Evolutionary conservation across 2,888 invertebrate species (phyloP).

Genomic region (Crematogaster levior): DNA sequence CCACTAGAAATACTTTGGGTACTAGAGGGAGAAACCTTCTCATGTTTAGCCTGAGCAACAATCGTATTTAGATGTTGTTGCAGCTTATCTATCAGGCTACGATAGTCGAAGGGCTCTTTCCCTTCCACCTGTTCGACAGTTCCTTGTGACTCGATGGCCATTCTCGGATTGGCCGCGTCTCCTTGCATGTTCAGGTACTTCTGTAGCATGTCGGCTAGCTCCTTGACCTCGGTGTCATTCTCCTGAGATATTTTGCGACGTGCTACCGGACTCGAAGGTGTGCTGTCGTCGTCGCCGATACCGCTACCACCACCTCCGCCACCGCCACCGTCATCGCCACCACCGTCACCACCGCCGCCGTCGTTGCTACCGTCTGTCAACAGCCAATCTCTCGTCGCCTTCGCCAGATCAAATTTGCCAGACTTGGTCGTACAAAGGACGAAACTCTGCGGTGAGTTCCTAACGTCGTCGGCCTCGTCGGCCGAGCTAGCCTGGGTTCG

Average conservation of each 20-base stretch:
- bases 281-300: conserved; percentile 64
- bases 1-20: background rate
- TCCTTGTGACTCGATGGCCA: conserved; percentile 40
- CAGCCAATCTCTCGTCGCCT: conserved; percentile 90
- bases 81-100: conserved; percentile 89
- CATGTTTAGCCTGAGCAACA: conserved; percentile 79
- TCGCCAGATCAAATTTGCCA: conserved; percentile 90
- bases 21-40: conserved; percentile 51
- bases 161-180: conserved; percentile 81
- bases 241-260: conserved; percentile 77
- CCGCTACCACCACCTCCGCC: too few relatives aligned
- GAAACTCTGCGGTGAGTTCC: conserved; percentile 77
- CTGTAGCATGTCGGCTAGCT: conserved; percentile 89
- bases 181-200: conserved; percentile 89
- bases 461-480: conserved; percentile 88
- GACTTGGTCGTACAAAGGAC: conserved; percentile 86
- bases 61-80: conserved; percentile 87
- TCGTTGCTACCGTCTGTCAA: conserved; percentile 79
- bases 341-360: background rate
- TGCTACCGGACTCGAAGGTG: conserved; percentile 82
- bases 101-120: conserved; percentile 87
- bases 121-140: conserved; percentile 41
- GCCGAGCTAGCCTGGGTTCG: conserved; percentile 89
- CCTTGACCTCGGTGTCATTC: conserved; percentile 87
- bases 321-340: conserved; percentile 35